Evolutionary conservation across 2,797 vertebrate species (phyloP).

Genomic region (Melanotaenia pygmaea): DNA sequence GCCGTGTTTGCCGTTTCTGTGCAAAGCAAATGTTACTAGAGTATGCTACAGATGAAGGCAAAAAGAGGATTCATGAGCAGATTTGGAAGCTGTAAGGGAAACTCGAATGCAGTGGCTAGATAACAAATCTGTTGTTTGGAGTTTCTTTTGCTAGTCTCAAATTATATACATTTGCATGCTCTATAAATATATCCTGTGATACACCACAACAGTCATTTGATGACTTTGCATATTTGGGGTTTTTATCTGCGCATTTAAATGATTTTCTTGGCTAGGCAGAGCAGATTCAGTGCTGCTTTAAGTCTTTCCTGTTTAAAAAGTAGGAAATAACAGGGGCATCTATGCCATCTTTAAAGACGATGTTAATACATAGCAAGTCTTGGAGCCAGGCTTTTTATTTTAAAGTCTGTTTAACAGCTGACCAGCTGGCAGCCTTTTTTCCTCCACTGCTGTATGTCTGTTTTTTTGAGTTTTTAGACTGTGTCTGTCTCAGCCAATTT

Average conservation of each 20-base stretch:
- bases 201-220: background rate
- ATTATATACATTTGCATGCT: conserved; percentile 24
- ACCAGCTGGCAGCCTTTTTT: conserved; percentile 4
- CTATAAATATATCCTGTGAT: background rate
- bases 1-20: background rate
- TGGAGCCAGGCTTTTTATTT: background rate
- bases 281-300: background rate
- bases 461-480: conserved; percentile 3
- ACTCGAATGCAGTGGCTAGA: background rate
- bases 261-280: conserved; percentile 1
- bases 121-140: conserved; percentile 25
- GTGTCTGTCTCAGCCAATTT: conserved; percentile 3
- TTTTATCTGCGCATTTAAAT: conserved; percentile 5
- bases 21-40: conserved; percentile 7
- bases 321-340: conserved; percentile 1
- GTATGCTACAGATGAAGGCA: background rate
- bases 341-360: background rate
- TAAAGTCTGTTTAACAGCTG: conserved; percentile 13
- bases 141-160: conserved; percentile 4
- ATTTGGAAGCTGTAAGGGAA: background rate
- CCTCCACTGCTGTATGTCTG: background rate
- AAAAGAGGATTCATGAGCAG: background rate
- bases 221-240: conserved; percentile 17
- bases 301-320: background rate
- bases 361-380: conserved; percentile 7